Base-by-base conservation (phyloP, 2,113 vertebrate genomes). In the Petaurus breviceps region DNA sequence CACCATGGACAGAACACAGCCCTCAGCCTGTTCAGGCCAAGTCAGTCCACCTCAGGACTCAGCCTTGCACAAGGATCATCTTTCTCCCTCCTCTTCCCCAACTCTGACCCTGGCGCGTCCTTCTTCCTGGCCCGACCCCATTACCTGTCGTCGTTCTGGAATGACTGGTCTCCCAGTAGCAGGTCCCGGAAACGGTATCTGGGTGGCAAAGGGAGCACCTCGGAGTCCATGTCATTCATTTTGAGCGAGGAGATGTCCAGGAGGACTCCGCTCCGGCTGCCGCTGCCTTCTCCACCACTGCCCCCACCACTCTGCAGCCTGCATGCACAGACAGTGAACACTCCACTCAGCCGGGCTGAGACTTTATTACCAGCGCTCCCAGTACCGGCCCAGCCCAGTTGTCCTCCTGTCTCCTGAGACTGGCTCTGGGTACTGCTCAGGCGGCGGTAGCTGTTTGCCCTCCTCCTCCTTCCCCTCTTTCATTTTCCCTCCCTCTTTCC, bases 61-160 rank as follows among this genome's bases (percentile, higher is more conserved):
- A 92, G 52, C 52, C 8, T 22, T 22, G n/a, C 14, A 7, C 68
- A 84, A 37, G 37, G n/a, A 43, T 22, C 28, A 31, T 61, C 57
- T 84, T 84, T n/a, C 16, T 43, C 68, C 37, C n/a, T 84, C n/a
- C n/a, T 43, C 37, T 84, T 43, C 37, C 37, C n/a, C 68, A 84
- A 0, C 4, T 1, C 5, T 24, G 26, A 9, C 14, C 8, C n/a
- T 22, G 50, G 1, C n/a, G 11, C 6, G 11, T 0, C 68, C 11
- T 49, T 50, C 25, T 57, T 94, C 94, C 16, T 25, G 23, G 1
- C 54, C 50, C 46, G 46, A n/a, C 1, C 25, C 12, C 92, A 98
- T 97, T 99, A 99, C 99, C 99, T 99, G 99, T 99, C 99, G 91
- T 99, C 99, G 95, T 99, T 99, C 98, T 99, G 99, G 98, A 99